Conservation (phyloP, 1,140 invertebrate species). For the Drosophila parabipectinata region DNA sequence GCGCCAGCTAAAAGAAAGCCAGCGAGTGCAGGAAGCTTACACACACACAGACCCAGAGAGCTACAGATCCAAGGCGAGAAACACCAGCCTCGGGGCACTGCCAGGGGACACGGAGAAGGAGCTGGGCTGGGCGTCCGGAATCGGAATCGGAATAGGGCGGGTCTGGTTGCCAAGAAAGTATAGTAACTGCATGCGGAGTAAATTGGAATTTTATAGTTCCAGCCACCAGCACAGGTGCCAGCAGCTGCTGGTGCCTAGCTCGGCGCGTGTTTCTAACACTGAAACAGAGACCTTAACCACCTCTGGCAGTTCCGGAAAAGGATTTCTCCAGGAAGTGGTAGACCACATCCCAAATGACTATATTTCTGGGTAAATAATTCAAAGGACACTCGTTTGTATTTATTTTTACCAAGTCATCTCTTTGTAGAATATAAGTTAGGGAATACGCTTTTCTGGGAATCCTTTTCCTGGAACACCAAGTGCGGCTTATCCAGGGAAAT, state of each 20-base stretch:
- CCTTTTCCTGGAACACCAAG: slow-evolving; percentile 13
- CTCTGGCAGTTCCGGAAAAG: slow-evolving; percentile 10
- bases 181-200: slow-evolving; percentile 72
- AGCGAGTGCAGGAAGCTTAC: slow-evolving; percentile 29
- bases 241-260: slow-evolving; percentile 26
- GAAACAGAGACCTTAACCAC: slow-evolving; percentile 23
- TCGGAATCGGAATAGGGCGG: slow-evolving; percentile 6
- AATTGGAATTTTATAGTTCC: slow-evolving; percentile 79
- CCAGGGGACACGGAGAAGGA: slow-evolving; percentile 28
- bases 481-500: slow-evolving; percentile 39
- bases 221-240: slow-evolving; percentile 58
- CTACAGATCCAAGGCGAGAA: slow-evolving; percentile 17
- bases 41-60: not conserved
- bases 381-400: too few relatives aligned
- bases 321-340: not conserved
- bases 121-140: slow-evolving; percentile 2
- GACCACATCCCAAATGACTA: not conserved
- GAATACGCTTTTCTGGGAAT: not conserved
- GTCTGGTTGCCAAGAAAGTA: slow-evolving; percentile 71
- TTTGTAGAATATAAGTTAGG: not conserved
- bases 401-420: too few relatives aligned
- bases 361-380: not conserved
- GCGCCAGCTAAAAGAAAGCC: slow-evolving; percentile 70
- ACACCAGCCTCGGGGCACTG: slow-evolving; percentile 35
- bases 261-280: slow-evolving; percentile 4